These are phyloP conservation scores for Tridacna gigas DNA, from an alignment of 2,888 invertebrate species.

Conservation along the genomic window DNA sequence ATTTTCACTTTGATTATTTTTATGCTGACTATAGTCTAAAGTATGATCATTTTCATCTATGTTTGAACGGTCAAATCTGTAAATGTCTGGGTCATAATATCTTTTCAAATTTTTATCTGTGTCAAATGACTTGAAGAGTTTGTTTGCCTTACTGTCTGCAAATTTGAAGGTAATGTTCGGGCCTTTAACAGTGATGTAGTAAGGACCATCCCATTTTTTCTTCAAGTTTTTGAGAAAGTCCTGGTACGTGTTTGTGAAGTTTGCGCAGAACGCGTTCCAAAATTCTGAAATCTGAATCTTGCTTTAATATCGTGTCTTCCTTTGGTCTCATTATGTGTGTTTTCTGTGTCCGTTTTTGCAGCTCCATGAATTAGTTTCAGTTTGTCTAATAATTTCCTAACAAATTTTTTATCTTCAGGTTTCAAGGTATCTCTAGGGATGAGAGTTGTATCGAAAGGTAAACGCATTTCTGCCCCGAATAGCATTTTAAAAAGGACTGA, in stretches of 20 bases:
- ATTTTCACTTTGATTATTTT: too few species aligned
- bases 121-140: too few species aligned
- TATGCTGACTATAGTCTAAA: too few species aligned
- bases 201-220: neutral
- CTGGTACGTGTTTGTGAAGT: slow-evolving; percentile 23
- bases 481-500: slow-evolving; percentile 50
- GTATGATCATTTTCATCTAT: too few species aligned
- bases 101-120: too few species aligned
- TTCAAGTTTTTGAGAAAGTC: slow-evolving; percentile 22
- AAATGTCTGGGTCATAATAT: too few species aligned
- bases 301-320: slow-evolving; percentile 40
- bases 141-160: too few species aligned
- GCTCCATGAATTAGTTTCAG: too few species aligned
- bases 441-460: slow-evolving; percentile 44
- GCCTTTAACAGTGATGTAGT: too few species aligned
- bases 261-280: slow-evolving; percentile 25
- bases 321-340: slow-evolving; percentile 42
- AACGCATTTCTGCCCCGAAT: too few species aligned
- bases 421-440: slow-evolving; percentile 35
- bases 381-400: slow-evolving; percentile 32
- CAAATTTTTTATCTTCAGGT: slow-evolving; percentile 19
- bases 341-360: slow-evolving; percentile 35
- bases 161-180: too few species aligned
- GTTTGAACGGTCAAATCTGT: too few species aligned
- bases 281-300: slow-evolving; percentile 31